Conservation (phyloP, 2,113 vertebrate species). For the Arenaria interpres region DNA sequence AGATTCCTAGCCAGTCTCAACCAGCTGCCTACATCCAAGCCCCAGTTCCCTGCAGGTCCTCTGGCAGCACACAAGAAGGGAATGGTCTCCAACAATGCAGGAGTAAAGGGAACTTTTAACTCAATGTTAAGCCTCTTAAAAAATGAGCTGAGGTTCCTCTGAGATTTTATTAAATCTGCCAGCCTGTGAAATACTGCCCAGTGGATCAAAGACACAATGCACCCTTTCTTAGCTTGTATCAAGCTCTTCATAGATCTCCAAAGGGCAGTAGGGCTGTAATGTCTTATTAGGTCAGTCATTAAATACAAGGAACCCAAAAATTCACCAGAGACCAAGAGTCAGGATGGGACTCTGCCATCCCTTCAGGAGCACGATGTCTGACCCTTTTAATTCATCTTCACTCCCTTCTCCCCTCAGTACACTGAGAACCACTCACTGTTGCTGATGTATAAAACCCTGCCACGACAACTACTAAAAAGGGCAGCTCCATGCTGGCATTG, state of each 20-base stretch:
- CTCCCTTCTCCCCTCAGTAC: constrained; percentile 1
- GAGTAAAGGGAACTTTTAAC: constrained; percentile 51
- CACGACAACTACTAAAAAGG: constrained; percentile 53
- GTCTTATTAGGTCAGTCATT: constrained; percentile 25
- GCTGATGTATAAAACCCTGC: constrained; percentile 45
- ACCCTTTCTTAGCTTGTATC: constrained; percentile 61
- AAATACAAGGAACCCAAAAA: constrained; percentile 61
- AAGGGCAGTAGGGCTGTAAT: constrained; percentile 38
- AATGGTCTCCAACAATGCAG: constrained; percentile 43
- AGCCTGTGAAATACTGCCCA: constrained; percentile 49
- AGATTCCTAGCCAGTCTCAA: constrained; percentile 38
- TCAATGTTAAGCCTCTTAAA: constrained; percentile 65
- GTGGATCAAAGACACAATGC: constrained; percentile 60
- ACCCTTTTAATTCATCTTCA: constrained; percentile 33
- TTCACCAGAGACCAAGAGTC: constrained; percentile 36
- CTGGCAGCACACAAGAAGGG: constrained; percentile 48
- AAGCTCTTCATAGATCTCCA: constrained; percentile 47
- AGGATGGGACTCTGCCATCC: constrained; percentile 25
- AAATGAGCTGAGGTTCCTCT: constrained; percentile 46
- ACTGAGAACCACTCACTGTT: constrained; percentile 20
- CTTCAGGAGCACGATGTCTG: neutral
- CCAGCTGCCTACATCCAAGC: constrained; percentile 44
- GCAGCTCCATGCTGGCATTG: constrained; percentile 56
- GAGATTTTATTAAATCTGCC: constrained; percentile 62
- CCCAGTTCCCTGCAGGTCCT: constrained; percentile 8